phyloP scores from a whole-genome alignment of 2,797 vertebrate genomes.

The Eulemur rubriventer region DNA sequence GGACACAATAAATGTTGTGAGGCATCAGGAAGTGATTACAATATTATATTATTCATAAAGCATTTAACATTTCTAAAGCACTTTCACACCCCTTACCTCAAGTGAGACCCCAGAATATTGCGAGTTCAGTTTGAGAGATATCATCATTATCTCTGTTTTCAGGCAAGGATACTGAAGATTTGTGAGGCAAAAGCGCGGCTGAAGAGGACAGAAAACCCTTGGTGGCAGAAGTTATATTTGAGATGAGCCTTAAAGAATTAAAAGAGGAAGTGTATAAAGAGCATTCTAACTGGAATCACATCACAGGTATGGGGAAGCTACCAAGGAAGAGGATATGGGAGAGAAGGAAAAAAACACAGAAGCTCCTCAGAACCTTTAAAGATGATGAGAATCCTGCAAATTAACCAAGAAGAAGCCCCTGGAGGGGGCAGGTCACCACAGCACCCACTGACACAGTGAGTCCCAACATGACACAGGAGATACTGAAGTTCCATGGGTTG shows the following conservation, averaged over 20 bases:
- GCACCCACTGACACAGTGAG: background rate
- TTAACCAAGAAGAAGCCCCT: background rate
- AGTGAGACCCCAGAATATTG: background rate
- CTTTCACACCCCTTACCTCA: background rate
- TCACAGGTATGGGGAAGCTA: background rate
- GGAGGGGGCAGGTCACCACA: rapidly evolving
- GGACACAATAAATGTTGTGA: background rate
- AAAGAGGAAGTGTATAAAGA: background rate
- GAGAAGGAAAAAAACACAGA: background rate
- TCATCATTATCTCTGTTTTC: background rate
- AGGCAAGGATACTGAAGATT: background rate
- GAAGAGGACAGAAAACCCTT: background rate
- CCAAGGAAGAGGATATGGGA: background rate
- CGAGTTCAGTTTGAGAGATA: background rate
- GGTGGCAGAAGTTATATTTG: background rate
- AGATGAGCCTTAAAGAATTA: background rate
- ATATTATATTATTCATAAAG: background rate
- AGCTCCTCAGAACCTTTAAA: background rate
- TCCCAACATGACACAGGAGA: background rate
- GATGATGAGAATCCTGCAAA: background rate
- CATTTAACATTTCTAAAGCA: background rate
- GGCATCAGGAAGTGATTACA: background rate
- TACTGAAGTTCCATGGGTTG: background rate
- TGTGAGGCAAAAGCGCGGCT: background rate
- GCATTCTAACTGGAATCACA: background rate